These are phyloP conservation scores for Tinamus guttatus DNA, from an alignment of 2,113 vertebrate genomes.

Conservation along the genomic window DNA sequence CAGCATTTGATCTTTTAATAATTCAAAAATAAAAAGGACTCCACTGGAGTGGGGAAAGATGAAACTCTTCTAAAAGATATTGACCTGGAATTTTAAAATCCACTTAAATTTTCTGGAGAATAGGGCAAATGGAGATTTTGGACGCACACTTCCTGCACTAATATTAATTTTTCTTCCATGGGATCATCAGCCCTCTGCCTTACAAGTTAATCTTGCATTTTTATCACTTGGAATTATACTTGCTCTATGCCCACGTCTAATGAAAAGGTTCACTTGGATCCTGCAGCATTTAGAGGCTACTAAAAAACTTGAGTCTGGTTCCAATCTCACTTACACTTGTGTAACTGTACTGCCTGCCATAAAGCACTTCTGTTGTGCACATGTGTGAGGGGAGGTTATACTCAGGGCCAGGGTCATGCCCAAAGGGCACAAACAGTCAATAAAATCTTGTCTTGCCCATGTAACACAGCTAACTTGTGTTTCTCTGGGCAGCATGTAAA, in stretches of 20 bases:
- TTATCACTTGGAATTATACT: background rate
- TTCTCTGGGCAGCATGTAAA: background rate
- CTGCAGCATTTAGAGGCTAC: background rate
- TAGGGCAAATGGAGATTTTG: background rate
- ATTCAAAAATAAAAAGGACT: constrained; percentile 75
- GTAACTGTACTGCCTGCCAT: background rate
- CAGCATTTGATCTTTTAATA: constrained; percentile 81
- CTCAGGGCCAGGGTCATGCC: accelerated
- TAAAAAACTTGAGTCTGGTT: background rate
- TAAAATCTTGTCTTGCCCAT: background rate
- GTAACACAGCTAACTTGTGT: background rate
- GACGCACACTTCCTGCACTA: background rate
- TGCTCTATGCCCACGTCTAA: background rate
- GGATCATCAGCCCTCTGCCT: background rate
- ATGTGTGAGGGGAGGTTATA: background rate
- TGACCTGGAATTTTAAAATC: constrained; percentile 31
- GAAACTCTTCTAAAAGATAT: background rate
- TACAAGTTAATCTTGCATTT: accelerated
- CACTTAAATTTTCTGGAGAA: background rate
- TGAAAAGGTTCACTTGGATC: background rate
- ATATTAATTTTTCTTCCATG: background rate
- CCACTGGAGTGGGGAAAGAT: background rate
- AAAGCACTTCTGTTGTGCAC: constrained; percentile 2
- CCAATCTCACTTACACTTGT: background rate
- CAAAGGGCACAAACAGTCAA: background rate